Evolutionary conservation across 2,113 vertebrate genomes (phyloP).

Genomic region (Oplegnathus fasciatus): DNA sequence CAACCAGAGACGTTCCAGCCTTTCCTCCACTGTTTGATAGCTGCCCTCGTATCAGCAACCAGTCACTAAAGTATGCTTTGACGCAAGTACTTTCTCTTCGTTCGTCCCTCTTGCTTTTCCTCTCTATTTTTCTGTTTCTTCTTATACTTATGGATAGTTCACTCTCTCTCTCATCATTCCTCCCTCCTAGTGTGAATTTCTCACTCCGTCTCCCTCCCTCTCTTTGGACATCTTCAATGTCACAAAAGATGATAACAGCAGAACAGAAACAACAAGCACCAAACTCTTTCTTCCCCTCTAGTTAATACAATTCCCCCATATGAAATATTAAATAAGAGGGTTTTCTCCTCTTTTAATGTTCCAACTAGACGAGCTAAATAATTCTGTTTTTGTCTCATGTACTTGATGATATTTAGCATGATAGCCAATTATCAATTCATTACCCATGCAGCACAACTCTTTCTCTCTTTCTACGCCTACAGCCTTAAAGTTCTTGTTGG

Average conservation of each 20-base stretch:
- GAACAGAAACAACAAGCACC: constrained; percentile 21
- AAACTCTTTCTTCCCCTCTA: not conserved
- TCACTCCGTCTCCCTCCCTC: constrained; percentile 4
- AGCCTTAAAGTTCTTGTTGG: constrained; percentile 53
- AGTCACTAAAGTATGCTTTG: not conserved
- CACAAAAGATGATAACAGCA: constrained; percentile 26
- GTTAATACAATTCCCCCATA: constrained; percentile 16
- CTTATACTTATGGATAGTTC: not conserved
- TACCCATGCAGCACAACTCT: constrained; percentile 53
- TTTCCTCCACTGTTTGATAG: constrained; percentile 8
- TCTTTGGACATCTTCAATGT: constrained; percentile 15
- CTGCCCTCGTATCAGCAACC: constrained; percentile 9
- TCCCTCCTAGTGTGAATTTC: not conserved
- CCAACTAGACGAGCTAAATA: constrained; percentile 59
- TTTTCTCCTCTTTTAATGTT: constrained; percentile 57
- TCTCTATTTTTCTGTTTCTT: not conserved
- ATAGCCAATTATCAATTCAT: constrained; percentile 73
- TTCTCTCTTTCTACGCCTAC: constrained; percentile 52
- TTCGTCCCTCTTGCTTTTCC: not conserved
- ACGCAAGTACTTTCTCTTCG: not conserved
- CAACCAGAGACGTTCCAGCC: constrained; percentile 4
- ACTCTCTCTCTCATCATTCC: not conserved
- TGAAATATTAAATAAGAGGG: constrained; percentile 68
- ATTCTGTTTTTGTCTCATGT: constrained; percentile 64
- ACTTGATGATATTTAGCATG: constrained; percentile 60